Evolutionary conservation across 2,888 invertebrate species (phyloP), one percentile per base, ranked within the genome.

Genomic region (Amphipyra tragopoginis): DNA sequence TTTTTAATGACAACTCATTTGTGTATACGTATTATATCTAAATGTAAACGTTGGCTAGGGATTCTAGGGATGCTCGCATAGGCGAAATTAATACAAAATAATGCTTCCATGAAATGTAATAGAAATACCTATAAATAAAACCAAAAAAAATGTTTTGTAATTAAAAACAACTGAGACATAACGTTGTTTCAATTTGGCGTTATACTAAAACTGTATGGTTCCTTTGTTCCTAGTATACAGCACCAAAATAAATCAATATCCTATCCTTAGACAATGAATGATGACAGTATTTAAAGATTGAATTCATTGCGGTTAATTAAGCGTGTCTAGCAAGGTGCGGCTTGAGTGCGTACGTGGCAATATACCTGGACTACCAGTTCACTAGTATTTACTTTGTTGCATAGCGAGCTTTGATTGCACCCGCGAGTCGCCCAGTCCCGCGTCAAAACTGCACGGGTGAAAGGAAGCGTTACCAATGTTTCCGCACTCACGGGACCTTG

Each of bases 381-480:
- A 53, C 44, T 55, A 57, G 59, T 75, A 39, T 65, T 63, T 64
- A 60, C 52, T 53, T 42, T 77, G 65, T 75, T 70, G 77, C 75
- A 75, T 68, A 77, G 75, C 76, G 74, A 85, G 85, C 86, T 87
- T 85, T 86, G 83, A 86, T 86, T 86, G 83, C 84, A 81, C 77
- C 82, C 81, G 79, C 9, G 75, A 50, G 38, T 48, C 47, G 77
- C 72, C 65, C 70, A 75, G 75, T 77, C 64, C 69, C 65, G 79
- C 77, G 69, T 82, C 84, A 83, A 80, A 86, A 86, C 82, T 82
- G 81, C 77, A 78, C 78, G 79, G 79, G 84, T 90, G 88, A 89
- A 89, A 89, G 89, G 87, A 86, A 86, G 83, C 82, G 78, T 84
- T 83, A 83, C 83, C 83, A 85, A 86, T 86, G 83, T 86, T 87